Evolutionary conservation across 2,888 invertebrate species (phyloP).

Genomic region (Zaprionus obscuricornis): DNA sequence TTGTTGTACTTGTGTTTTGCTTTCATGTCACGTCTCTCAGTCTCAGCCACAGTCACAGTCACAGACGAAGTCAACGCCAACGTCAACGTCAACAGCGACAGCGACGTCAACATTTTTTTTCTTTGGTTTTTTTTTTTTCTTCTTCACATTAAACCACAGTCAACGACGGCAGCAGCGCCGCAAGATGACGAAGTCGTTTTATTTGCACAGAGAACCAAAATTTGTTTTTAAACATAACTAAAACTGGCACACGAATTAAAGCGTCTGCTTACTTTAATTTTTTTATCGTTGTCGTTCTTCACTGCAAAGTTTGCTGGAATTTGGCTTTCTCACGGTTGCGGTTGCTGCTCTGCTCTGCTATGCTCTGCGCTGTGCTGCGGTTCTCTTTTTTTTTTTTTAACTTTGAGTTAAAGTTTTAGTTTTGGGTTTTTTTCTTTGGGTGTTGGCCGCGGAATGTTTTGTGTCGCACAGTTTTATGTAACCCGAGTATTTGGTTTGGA

Average conservation of each 20-base stretch:
- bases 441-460: conserved; percentile 75
- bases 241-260: conserved; percentile 38
- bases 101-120: conserved; percentile 32
- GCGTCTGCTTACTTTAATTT: conserved; percentile 56
- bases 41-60: conserved; percentile 36
- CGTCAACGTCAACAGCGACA: conserved; percentile 40
- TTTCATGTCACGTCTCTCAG: conserved; percentile 75
- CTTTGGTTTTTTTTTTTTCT: conserved; percentile 42
- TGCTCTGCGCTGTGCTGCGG: no score
- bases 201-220: conserved; percentile 65
- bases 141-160: conserved; percentile 35
- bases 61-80: conserved; percentile 35
- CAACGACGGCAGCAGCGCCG: conserved; percentile 27
- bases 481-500: conserved; percentile 36
- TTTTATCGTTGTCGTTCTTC: no score
- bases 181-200: conserved; percentile 79
- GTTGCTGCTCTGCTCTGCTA: conserved; percentile 27
- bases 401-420: no score
- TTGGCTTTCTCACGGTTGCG: conserved; percentile 58
- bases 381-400: not conserved
- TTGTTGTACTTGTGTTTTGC: conserved; percentile 42
- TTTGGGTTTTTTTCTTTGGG: conserved; percentile 41
- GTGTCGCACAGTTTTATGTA: conserved; percentile 47
- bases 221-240: conserved; percentile 12
- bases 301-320: conserved; percentile 62